Evolutionary conservation across 2,888 invertebrate genomes (phyloP).

Genomic region (Leptogaster cylindrica): DNA sequence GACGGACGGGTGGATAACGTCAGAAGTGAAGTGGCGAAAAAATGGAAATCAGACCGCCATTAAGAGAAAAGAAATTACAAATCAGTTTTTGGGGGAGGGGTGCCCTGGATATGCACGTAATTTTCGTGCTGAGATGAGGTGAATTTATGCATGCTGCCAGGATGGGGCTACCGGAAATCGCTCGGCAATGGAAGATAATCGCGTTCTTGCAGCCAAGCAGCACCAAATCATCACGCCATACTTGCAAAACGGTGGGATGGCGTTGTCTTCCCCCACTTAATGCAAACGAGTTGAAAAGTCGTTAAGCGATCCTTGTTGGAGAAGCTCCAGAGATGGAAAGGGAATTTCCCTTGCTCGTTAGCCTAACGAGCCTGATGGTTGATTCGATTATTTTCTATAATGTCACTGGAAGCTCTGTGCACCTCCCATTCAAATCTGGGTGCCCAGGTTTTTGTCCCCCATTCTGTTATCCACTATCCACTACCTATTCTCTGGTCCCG

Average conservation of each 20-base stretch:
- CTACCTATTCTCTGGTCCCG: not conserved
- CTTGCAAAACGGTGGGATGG: not conserved
- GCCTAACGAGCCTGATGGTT: constrained; percentile 51
- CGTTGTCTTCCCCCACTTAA: constrained; percentile 4
- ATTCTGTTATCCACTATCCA: not conserved
- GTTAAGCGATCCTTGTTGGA: constrained; percentile 40
- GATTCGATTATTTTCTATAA: constrained; percentile 50
- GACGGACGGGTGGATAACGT: too few species aligned
- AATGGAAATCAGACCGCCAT: constrained; percentile 41
- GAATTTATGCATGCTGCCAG: constrained; percentile 18
- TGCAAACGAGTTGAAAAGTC: constrained; percentile 36
- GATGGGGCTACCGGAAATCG: not conserved
- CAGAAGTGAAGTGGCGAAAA: constrained; percentile 31
- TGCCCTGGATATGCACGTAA: constrained; percentile 4
- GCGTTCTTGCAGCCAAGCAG: not conserved
- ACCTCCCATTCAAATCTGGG: too few species aligned
- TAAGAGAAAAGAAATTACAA: constrained; percentile 27
- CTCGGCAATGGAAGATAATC: constrained; percentile 20
- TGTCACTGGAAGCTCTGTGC: too few species aligned
- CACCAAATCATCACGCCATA: not conserved
- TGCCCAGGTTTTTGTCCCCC: not conserved
- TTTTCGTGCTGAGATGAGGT: not conserved
- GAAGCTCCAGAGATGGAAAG: constrained; percentile 44
- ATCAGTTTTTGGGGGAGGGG: constrained; percentile 4
- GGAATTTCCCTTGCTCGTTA: constrained; percentile 49